phyloP scores from a whole-genome alignment of 2,888 invertebrate genomes.

The Cosmopolites sordidus region DNA sequence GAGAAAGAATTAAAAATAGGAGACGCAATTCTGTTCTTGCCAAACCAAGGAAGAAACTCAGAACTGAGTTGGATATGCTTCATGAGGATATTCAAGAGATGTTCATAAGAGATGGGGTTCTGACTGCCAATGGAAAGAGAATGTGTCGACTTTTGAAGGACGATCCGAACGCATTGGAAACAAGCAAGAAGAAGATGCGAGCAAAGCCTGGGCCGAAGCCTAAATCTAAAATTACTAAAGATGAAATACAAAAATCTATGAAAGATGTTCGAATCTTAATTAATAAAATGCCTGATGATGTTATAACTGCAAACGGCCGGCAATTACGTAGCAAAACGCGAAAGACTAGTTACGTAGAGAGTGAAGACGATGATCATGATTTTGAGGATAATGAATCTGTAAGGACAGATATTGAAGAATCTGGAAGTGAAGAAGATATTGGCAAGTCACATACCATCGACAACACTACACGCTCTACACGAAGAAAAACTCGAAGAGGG shows the following conservation, averaged over 20 bases:
- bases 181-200: slow-evolving; percentile 18
- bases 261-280: slow-evolving; percentile 34
- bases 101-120: slow-evolving; percentile 62
- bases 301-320: slow-evolving; percentile 3
- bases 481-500: slow-evolving; percentile 45
- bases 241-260: slow-evolving; percentile 29
- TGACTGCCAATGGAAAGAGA: slow-evolving; percentile 61
- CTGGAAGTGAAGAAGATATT: slow-evolving; percentile 36
- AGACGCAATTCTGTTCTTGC: slow-evolving; percentile 22
- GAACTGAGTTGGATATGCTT: slow-evolving; percentile 58
- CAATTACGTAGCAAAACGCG: background rate
- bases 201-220: slow-evolving; percentile 31
- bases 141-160: slow-evolving; percentile 56
- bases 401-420: slow-evolving; percentile 16
- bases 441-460: slow-evolving; percentile 34
- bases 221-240: slow-evolving; percentile 23
- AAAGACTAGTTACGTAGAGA: slow-evolving; percentile 16
- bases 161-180: slow-evolving; percentile 32
- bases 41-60: slow-evolving; percentile 41
- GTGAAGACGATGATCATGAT: slow-evolving; percentile 25
- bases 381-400: slow-evolving; percentile 7
- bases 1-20: slow-evolving; percentile 35
- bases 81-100: slow-evolving; percentile 69
- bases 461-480: too few relatives aligned
- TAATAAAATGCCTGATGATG: slow-evolving; percentile 34